These are phyloP conservation scores for Pedionomus torquatus DNA, from an alignment of 2,113 vertebrate species.

Conservation along the genomic window DNA sequence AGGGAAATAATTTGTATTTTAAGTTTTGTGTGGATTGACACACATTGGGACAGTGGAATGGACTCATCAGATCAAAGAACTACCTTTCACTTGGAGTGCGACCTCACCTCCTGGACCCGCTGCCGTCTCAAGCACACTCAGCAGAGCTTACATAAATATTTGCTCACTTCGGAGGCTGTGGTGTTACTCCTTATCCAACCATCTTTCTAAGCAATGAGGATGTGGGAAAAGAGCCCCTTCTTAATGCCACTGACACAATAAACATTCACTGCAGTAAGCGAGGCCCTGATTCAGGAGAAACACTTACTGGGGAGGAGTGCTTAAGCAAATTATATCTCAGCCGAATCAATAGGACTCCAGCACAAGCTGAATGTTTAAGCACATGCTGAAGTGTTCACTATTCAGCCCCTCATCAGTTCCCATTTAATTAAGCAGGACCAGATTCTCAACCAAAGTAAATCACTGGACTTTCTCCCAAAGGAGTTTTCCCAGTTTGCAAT, in stretches of 20 bases:
- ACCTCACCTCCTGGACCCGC: background rate
- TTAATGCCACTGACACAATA: background rate
- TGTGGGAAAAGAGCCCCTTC: background rate
- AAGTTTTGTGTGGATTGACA: background rate
- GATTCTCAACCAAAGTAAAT: slow-evolving; percentile 32
- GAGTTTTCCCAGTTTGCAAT: slow-evolving; percentile 16
- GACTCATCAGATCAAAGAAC: background rate
- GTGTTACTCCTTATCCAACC: background rate
- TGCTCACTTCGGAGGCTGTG: background rate
- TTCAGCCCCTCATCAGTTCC: slow-evolving; percentile 32
- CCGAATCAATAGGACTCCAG: slow-evolving; percentile 43
- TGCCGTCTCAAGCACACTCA: background rate
- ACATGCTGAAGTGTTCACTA: slow-evolving; percentile 59
- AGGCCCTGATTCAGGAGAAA: background rate
- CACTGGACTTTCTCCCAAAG: slow-evolving; percentile 30
- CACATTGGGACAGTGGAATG: background rate
- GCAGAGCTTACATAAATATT: background rate
- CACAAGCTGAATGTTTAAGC: slow-evolving; percentile 50
- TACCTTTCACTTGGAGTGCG: background rate
- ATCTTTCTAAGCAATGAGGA: background rate
- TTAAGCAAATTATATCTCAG: slow-evolving; percentile 52
- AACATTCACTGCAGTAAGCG: background rate
- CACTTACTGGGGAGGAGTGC: background rate
- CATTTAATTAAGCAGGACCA: slow-evolving; percentile 62
- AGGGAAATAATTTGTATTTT: background rate